Evolutionary conservation across 2,888 invertebrate species (phyloP).

Genomic region (Atrina japonica): DNA sequence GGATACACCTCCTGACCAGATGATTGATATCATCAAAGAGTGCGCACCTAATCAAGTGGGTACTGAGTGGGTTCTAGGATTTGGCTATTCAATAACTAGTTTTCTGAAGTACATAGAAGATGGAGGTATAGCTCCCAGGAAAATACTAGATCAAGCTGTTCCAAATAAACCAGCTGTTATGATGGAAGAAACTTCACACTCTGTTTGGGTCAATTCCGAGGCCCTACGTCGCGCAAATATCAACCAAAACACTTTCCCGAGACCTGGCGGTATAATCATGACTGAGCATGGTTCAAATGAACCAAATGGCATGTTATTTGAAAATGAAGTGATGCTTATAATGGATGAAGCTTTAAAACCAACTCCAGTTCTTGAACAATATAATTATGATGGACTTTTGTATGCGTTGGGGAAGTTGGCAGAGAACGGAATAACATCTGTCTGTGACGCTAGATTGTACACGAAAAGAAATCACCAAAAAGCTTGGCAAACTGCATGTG

Average conservation of each 20-base stretch:
- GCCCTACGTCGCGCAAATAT: conserved; percentile 38
- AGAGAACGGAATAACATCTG: conserved; percentile 42
- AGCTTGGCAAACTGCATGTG: conserved; percentile 35
- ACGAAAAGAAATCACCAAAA: conserved; percentile 39
- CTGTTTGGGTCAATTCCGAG: conserved; percentile 51
- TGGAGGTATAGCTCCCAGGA: conserved; percentile 33
- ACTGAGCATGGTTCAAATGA: conserved; percentile 25
- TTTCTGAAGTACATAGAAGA: conserved; percentile 26
- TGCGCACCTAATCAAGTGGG: conserved; percentile 25
- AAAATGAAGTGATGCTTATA: conserved; percentile 42
- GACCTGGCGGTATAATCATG: conserved; percentile 48
- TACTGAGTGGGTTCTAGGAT: conserved; percentile 42
- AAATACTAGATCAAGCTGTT: conserved; percentile 39
- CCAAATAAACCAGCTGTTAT: conserved; percentile 40
- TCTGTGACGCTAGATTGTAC: conserved; percentile 46
- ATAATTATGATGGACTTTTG: conserved; percentile 36
- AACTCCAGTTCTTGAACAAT: conserved; percentile 1
- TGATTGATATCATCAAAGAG: conserved; percentile 7
- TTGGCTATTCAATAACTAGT: conserved; percentile 42
- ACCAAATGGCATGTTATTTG: conserved; percentile 49
- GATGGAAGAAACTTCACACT: conserved; percentile 52
- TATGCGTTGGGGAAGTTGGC: conserved; percentile 14
- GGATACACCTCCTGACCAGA: conserved; percentile 5
- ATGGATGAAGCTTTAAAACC: conserved; percentile 42
- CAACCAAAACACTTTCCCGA: conserved; percentile 2